phyloP scores from a whole-genome alignment of 2,113 vertebrate genomes.

The Haplochromis burtoni region DNA sequence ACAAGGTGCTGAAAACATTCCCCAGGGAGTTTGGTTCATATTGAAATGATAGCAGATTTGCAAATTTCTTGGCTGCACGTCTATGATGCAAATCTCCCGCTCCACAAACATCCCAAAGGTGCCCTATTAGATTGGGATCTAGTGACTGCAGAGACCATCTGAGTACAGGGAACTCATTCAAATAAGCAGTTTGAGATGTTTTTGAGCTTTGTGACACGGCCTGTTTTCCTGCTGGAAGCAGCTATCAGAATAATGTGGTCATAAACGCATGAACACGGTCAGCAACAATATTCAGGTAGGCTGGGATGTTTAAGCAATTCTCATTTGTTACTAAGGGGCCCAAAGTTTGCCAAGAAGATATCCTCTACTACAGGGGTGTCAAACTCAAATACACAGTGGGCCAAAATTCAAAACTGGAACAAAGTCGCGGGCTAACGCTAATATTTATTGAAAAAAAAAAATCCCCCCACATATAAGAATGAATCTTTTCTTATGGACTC shows the following conservation, averaged over 20 bases:
- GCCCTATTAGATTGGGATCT: not conserved
- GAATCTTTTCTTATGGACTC: no score
- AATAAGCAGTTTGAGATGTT: not conserved
- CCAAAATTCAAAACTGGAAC: no score
- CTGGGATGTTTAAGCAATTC: not conserved
- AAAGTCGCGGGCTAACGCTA: no score
- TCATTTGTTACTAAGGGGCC: not conserved
- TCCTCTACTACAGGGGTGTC: not conserved
- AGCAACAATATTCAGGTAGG: not conserved
- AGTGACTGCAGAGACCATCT: not conserved
- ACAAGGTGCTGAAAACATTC: not conserved
- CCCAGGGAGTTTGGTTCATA: not conserved
- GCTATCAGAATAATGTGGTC: not conserved
- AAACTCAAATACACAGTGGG: no score
- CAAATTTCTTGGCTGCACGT: not conserved
- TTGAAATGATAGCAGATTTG: not conserved
- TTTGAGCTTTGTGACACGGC: not conserved
- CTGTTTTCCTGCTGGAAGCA: not conserved
- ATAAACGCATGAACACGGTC: not conserved
- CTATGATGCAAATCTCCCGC: not conserved
- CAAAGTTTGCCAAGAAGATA: not conserved
- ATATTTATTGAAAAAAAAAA: no score
- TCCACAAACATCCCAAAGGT: not conserved
- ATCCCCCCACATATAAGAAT: no score
- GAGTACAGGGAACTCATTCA: not conserved